These are phyloP conservation scores for Pontoporia blainvillei DNA, from an alignment of 2,113 vertebrate genomes.

Conservation along the genomic window DNA sequence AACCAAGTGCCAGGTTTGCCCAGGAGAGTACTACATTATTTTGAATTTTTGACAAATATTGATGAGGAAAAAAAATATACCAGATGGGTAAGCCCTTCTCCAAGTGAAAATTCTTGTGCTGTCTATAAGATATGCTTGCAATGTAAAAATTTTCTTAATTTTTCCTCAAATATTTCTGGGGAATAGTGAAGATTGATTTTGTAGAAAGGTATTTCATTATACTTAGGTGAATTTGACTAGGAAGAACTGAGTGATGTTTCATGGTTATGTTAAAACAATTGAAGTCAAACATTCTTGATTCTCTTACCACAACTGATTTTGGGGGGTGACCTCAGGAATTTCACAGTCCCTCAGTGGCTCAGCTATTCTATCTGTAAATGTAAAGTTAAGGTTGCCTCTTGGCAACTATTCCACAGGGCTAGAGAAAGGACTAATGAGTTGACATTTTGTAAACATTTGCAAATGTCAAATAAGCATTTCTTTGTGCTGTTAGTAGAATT, in stretches of 20 bases:
- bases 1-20: constrained; percentile 75
- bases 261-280: background rate
- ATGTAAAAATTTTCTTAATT: constrained; percentile 18
- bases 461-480: background rate
- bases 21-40: constrained; percentile 68
- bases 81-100: constrained; percentile 14
- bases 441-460: background rate
- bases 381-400: background rate
- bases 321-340: background rate
- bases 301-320: background rate
- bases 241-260: background rate
- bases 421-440: background rate
- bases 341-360: background rate
- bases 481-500: background rate
- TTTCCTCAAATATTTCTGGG: constrained; percentile 25
- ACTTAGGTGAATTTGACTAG: background rate
- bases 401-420: background rate
- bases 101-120: constrained; percentile 51
- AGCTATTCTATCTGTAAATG: background rate
- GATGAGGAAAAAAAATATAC: background rate
- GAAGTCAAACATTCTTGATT: background rate
- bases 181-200: background rate
- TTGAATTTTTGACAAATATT: constrained; percentile 69
- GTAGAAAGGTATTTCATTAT: background rate
- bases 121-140: background rate